phyloP scores from a whole-genome alignment of 2,888 invertebrate species.

The Phania funesta region DNA sequence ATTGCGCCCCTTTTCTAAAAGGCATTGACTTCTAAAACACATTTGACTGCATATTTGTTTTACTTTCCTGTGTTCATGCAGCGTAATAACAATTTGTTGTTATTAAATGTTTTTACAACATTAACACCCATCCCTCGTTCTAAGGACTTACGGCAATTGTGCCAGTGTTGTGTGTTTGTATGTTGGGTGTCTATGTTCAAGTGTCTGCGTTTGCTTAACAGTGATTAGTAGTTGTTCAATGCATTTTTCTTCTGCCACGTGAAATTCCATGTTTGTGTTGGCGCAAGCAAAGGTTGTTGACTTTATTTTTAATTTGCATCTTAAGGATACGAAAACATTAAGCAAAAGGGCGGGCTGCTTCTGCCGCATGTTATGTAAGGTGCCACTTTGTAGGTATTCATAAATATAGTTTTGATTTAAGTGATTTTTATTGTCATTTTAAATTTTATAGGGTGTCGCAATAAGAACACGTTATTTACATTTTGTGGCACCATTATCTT shows the following conservation, averaged over 20 bases:
- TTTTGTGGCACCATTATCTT: too few relatives aligned
- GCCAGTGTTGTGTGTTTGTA: background rate
- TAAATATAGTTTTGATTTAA: too few relatives aligned
- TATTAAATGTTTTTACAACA: slow-evolving; percentile 35
- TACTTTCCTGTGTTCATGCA: slow-evolving; percentile 1
- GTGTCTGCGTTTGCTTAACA: background rate
- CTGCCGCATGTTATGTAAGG: too few relatives aligned
- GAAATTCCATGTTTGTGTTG: background rate
- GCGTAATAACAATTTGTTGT: slow-evolving; percentile 36
- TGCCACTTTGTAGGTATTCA: too few relatives aligned
- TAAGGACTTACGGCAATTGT: background rate
- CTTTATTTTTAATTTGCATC: background rate
- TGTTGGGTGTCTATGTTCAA: too few relatives aligned
- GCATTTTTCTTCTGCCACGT: slow-evolving; percentile 19
- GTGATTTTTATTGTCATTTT: too few relatives aligned
- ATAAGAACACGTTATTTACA: too few relatives aligned
- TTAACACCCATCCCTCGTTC: background rate
- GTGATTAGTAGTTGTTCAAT: slow-evolving; percentile 20
- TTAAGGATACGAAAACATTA: too few relatives aligned
- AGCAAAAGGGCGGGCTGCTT: too few relatives aligned
- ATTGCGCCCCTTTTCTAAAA: background rate
- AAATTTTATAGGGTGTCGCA: too few relatives aligned
- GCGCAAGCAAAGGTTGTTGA: background rate
- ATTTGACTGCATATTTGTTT: background rate
- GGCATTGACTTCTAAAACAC: background rate